phyloP scores from a whole-genome alignment of 1,140 invertebrate genomes.

The Helicoverpa zea region DNA sequence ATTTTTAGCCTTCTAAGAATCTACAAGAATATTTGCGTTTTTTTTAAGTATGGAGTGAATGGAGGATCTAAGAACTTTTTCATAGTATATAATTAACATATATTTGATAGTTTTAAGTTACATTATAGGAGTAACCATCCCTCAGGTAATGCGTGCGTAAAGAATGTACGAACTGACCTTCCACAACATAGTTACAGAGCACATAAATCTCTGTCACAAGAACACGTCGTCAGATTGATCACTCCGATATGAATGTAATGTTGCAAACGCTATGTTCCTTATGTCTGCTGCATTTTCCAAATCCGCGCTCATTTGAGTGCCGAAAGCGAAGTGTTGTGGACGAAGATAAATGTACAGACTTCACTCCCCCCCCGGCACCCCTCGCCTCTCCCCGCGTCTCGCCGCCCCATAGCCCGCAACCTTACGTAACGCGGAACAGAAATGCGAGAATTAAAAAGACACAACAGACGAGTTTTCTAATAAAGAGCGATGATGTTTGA shows the following conservation, averaged over 20 bases:
- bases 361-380: not conserved
- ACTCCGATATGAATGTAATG: conserved; percentile 12
- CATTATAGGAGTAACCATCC: no score
- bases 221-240: not conserved
- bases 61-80: no score
- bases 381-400: not conserved
- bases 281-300: conserved; percentile 25
- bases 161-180: no score
- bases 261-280: not conserved
- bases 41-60: no score
- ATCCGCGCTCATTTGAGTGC: conserved; percentile 29
- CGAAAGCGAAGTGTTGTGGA: conserved; percentile 20
- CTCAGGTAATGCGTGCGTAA: no score
- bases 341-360: conserved; percentile 43
- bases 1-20: no score
- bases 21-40: no score
- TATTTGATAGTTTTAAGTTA: no score
- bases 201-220: no score
- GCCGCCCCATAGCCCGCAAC: not conserved
- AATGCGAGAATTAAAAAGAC: not conserved
- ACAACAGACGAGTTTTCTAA: conserved; percentile 8
- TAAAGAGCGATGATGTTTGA: not conserved
- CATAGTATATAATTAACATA: no score
- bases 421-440: conserved; percentile 1
- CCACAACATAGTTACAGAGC: no score